Conservation (phyloP, 2,888 invertebrate species). For the Zhengitettix transpicula region DNA sequence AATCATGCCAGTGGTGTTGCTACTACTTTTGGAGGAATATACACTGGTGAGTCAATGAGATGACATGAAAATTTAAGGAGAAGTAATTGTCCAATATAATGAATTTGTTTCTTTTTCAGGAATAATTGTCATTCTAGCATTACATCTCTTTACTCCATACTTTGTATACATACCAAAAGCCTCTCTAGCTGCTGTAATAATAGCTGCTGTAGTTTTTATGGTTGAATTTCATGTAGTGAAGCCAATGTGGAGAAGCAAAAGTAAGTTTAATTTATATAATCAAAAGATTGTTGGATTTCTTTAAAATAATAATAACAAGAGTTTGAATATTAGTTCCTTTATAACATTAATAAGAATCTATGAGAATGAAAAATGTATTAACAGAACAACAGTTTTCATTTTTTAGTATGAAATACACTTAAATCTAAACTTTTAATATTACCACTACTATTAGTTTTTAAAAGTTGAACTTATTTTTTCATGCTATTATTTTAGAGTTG, state of each 20-base stretch:
- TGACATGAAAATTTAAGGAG: background rate
- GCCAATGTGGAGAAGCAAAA: constrained; percentile 48
- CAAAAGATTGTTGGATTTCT: too few relatives aligned
- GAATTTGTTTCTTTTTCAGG: constrained; percentile 19
- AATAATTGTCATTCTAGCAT: constrained; percentile 30
- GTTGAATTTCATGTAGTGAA: constrained; percentile 43
- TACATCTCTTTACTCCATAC: constrained; percentile 44
- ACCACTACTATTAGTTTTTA: too few relatives aligned
- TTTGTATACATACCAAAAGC: constrained; percentile 47
- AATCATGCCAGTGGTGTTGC: constrained; percentile 53
- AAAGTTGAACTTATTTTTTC: background rate
- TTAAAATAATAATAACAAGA: too few relatives aligned
- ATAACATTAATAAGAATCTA: too few relatives aligned
- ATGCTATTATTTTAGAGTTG: constrained; percentile 31
- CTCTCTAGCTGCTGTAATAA: constrained; percentile 50
- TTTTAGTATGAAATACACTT: background rate
- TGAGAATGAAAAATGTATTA: too few relatives aligned
- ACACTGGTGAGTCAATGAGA: constrained; percentile 31
- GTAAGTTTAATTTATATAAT: constrained; percentile 23
- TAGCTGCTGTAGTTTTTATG: constrained; percentile 53
- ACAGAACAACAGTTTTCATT: background rate
- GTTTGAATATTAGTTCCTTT: too few relatives aligned
- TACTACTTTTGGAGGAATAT: constrained; percentile 47
- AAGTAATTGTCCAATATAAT: background rate
- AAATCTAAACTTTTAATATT: too few relatives aligned